Base-by-base conservation (phyloP, 2,888 invertebrate genomes). In the Drosophila borealis region DNA sequence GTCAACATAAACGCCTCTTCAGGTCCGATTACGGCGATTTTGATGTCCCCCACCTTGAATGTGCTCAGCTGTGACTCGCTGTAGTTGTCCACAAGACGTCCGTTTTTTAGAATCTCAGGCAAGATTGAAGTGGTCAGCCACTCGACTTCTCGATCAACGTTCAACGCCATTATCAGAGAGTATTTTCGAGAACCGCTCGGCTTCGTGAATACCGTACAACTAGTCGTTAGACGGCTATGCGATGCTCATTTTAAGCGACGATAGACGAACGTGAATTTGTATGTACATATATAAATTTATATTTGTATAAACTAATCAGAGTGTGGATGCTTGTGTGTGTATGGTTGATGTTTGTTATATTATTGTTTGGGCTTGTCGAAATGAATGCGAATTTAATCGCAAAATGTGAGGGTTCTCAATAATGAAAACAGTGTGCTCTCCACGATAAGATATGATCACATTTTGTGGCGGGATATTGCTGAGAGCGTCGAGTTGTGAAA, bases 1-100 rank as follows among this genome's bases (percentile, higher is more conserved):
- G 91, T 91, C 55, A 91, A 21, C 91, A 91, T 91, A 54, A 90
- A 91, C 0, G 90, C 82, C 53, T 91, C 91, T 10, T 89, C 84
- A 1, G 57, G 0, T 0, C 87, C 89, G 44, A 91, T 83, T 4
- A 78, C 59, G 17, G 65, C 60, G 1, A 91, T 74, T 14, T 66
- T 17, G 13, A 90, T 70, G 21, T 80, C 53, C 2, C 62, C 60
- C 21, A 90, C 59, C 46, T 78, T 69, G 41, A 89, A 78, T 8
- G 76, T 56, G 8, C 67, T 66, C 2, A 68, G 10, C 25, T 46
- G 25, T 0, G 60, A 36, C 9, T 64, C 70, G 3, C 37, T 49
- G 50, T 70, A 75, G 25, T 66, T 65, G 6, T 61, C 70, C 5
- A 79, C 49, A 4, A 89, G 63, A 56, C 74, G 74, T 2, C 80